A percentile compares a stretch with the other conserved stretches of the same genome.
These are phyloP conservation scores for Automeris io DNA, from an alignment of 2,888 invertebrate species.

Conservation along the genomic window DNA sequence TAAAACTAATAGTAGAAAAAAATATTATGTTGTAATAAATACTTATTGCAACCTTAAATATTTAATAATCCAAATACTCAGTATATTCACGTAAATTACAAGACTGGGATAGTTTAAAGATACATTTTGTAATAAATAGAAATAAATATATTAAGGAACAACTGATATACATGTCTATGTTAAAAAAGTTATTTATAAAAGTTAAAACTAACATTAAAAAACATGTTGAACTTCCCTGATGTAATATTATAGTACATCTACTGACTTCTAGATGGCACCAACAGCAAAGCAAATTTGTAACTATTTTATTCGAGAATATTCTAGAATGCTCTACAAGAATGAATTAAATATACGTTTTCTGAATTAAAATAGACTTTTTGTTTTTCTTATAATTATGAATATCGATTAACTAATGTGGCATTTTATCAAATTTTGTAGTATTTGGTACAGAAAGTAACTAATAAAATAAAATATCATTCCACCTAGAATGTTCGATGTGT, in stretches of 20 bases:
- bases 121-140: too few relatives aligned
- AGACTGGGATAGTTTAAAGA: too few relatives aligned
- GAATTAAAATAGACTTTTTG: slow-evolving; percentile 17
- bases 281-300: slow-evolving; percentile 10
- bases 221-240: background rate
- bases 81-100: too few relatives aligned
- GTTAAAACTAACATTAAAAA: background rate
- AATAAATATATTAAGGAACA: background rate
- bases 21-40: too few relatives aligned
- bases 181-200: too few relatives aligned
- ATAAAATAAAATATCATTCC: slow-evolving; percentile 6
- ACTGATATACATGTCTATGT: too few relatives aligned
- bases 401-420: background rate
- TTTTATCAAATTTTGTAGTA: background rate
- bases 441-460: background rate
- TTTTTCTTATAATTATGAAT: background rate
- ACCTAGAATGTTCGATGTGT: slow-evolving; percentile 52
- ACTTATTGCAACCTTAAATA: too few relatives aligned
- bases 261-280: slow-evolving; percentile 27
- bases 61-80: too few relatives aligned
- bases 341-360: slow-evolving; percentile 12
- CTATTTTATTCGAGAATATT: slow-evolving; percentile 42
- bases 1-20: too few relatives aligned
- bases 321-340: slow-evolving; percentile 44
- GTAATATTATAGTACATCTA: slow-evolving; percentile 23